Evolutionary conservation across 1,140 invertebrate species (phyloP).

Genomic region (Lepidurus packardi): DNA sequence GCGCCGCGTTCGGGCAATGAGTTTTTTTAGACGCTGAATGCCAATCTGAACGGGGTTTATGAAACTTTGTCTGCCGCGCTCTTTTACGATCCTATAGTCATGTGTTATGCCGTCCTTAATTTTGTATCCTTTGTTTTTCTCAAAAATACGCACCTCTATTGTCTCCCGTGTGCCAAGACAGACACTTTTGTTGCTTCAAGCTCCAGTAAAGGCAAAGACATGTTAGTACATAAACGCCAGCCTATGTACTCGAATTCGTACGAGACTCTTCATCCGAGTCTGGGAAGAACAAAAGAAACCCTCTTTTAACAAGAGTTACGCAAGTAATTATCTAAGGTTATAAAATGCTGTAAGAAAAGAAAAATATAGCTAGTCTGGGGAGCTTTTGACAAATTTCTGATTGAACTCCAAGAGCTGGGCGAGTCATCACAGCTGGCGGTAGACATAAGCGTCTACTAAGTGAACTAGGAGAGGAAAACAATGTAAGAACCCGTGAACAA

Average conservation of each 20-base stretch:
- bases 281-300: background rate
- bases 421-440: slow-evolving; percentile 5
- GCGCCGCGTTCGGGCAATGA: background rate
- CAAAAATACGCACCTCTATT: background rate
- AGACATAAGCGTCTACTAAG: background rate
- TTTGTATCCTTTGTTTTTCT: background rate
- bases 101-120: background rate
- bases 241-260: background rate
- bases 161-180: background rate
- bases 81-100: background rate
- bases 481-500: background rate
- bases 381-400: slow-evolving; percentile 10
- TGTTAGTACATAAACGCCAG: background rate
- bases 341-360: background rate
- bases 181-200: background rate
- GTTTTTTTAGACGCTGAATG: background rate
- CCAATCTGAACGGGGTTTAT: background rate
- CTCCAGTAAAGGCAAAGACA: background rate
- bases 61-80: background rate
- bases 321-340: background rate
- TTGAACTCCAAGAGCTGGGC: background rate
- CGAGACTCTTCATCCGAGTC: background rate
- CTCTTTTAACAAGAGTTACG: background rate
- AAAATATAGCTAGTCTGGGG: background rate
- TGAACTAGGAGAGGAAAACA: background rate